Evolutionary conservation across 37 sponge, comb jelly and placozoan genomes (phyloP).

Genomic region (Hexactinellida sp.): DNA sequence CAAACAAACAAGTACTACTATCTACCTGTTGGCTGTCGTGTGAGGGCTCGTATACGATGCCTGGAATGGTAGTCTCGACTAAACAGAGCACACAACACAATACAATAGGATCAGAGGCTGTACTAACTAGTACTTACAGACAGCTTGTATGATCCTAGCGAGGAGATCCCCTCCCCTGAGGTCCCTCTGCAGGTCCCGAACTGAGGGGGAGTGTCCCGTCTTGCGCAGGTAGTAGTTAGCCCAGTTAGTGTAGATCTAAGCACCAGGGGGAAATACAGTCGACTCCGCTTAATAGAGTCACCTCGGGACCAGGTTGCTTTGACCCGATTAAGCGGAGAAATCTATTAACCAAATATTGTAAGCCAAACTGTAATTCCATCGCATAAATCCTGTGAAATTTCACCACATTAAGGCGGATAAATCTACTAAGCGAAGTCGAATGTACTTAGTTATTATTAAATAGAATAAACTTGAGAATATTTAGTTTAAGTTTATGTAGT

Average conservation of each 20-base stretch:
- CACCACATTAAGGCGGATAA: too few species aligned
- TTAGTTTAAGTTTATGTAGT: too few species aligned
- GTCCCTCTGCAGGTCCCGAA: neutral
- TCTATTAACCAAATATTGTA: too few species aligned
- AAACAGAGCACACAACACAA: neutral
- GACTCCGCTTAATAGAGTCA: too few species aligned
- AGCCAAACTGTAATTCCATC: too few species aligned
- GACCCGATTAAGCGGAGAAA: too few species aligned
- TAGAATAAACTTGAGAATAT: too few species aligned
- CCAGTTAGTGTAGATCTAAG: conserved; percentile 53
- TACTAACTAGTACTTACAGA: neutral
- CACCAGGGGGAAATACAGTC: neutral
- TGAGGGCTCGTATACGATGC: neutral
- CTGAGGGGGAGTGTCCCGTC: conserved; percentile 13
- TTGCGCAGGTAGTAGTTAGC: conserved; percentile 52
- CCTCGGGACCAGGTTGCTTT: too few species aligned
- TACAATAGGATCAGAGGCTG: neutral
- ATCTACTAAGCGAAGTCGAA: too few species aligned
- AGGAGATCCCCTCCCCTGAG: neutral
- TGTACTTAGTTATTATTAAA: too few species aligned
- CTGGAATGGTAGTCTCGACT: neutral
- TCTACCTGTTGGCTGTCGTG: neutral
- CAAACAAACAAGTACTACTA: neutral
- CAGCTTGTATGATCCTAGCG: neutral
- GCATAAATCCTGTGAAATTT: too few species aligned